These are phyloP conservation scores for Tethea ocularis DNA, from an alignment of 2,888 invertebrate species.

Conservation along the genomic window DNA sequence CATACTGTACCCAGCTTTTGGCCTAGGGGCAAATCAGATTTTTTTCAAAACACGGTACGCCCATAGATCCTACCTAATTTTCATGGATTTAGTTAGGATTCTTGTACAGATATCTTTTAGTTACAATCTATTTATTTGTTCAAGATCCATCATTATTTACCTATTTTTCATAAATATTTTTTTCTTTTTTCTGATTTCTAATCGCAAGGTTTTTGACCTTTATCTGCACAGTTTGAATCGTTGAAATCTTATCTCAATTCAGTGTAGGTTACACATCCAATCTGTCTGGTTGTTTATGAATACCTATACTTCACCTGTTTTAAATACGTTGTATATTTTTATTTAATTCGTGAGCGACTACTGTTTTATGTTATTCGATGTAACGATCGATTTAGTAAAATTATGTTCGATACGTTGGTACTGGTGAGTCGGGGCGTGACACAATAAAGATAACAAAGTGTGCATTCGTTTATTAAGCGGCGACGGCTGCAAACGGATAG, in stretches of 20 bases:
- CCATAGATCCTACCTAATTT: no score
- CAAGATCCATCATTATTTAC: no score
- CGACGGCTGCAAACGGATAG: conserved; percentile 30
- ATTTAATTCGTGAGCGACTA: not conserved
- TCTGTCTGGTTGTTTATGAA: not conserved
- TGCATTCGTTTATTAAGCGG: conserved; percentile 42
- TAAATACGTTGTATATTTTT: not conserved
- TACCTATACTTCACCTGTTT: not conserved
- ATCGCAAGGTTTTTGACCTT: no score
- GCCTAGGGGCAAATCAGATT: no score
- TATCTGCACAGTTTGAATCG: not conserved
- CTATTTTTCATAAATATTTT: no score
- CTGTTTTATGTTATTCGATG: not conserved
- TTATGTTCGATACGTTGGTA: conserved; percentile 17
- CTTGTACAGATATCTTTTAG: no score
- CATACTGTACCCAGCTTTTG: no score
- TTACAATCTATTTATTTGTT: no score
- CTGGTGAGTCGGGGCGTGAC: conserved; percentile 21
- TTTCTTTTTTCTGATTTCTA: no score
- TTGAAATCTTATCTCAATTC: not conserved
- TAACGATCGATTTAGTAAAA: not conserved
- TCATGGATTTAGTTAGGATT: no score
- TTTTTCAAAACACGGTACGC: no score
- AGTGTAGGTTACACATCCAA: not conserved
- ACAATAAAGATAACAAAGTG: conserved; percentile 39